Evolutionary conservation across 2,888 invertebrate genomes (phyloP).

Genomic region (Pediacus dermestoides): DNA sequence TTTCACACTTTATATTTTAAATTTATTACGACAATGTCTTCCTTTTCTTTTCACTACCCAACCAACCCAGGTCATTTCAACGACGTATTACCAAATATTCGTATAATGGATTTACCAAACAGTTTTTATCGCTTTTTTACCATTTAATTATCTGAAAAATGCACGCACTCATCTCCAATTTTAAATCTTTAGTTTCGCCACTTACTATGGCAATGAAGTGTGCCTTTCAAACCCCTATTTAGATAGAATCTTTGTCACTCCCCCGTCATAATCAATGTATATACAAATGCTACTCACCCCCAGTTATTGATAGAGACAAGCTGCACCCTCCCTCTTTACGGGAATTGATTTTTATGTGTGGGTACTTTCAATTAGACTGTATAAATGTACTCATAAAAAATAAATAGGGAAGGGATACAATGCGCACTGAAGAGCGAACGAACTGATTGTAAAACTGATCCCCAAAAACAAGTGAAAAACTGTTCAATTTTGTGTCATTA

Average conservation of each 20-base stretch:
- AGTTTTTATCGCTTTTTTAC: too few species aligned
- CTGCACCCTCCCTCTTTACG: slow-evolving; percentile 32
- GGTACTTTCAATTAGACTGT: slow-evolving; percentile 46
- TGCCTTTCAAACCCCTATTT: slow-evolving; percentile 26
- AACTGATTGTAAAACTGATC: too few species aligned
- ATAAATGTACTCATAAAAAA: slow-evolving; percentile 31
- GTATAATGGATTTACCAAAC: too few species aligned
- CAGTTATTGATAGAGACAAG: slow-evolving; percentile 5
- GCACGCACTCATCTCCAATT: too few species aligned
- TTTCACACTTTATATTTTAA: neutral
- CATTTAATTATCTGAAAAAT: too few species aligned
- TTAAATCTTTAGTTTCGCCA: neutral
- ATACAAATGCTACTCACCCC: slow-evolving; percentile 16
- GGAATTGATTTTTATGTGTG: slow-evolving; percentile 47
- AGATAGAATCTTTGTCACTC: slow-evolving; percentile 32
- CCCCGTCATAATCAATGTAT: slow-evolving; percentile 34
- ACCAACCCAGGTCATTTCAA: neutral
- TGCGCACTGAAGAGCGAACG: too few species aligned
- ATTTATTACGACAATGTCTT: neutral
- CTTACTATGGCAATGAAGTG: slow-evolving; percentile 20
- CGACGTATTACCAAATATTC: too few species aligned
- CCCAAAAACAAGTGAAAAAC: too few species aligned
- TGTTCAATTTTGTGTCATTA: too few species aligned
- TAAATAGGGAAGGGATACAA: slow-evolving; percentile 27
- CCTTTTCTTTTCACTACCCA: slow-evolving; percentile 1